Percentiles rank a stretch among this genome's conserved stretches.
These are phyloP conservation scores for Gonatopus flavifemur DNA, from an alignment of 1,140 invertebrate genomes.

Conservation along the genomic window DNA sequence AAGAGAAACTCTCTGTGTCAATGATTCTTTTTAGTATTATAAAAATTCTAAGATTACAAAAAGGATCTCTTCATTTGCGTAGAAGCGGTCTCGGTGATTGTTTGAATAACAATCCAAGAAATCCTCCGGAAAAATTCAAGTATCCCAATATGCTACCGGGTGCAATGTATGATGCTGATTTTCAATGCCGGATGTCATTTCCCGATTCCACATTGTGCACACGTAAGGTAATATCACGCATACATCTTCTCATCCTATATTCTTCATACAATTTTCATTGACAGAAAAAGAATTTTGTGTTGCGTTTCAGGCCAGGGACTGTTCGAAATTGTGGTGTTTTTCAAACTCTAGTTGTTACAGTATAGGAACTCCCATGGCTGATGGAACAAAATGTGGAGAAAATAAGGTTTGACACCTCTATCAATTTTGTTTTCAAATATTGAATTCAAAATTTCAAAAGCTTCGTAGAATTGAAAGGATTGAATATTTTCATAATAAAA, in stretches of 20 bases:
- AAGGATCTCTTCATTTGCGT: too few relatives aligned
- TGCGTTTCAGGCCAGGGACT: conserved; percentile 41
- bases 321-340: conserved; percentile 63
- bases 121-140: conserved; percentile 52
- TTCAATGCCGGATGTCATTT: conserved; percentile 64
- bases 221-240: conserved; percentile 25
- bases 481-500: too few relatives aligned
- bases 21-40: neutral
- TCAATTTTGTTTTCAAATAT: too few relatives aligned
- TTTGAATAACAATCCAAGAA: conserved; percentile 65
- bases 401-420: conserved; percentile 55
- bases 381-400: conserved; percentile 69
- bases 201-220: conserved; percentile 51
- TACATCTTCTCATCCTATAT: neutral
- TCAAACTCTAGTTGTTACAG: conserved; percentile 12
- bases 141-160: conserved; percentile 66
- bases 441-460: neutral
- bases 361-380: conserved; percentile 62
- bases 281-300: neutral
- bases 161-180: conserved; percentile 68
- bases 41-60: too few relatives aligned
- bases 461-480: neutral
- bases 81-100: conserved; percentile 69
- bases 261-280: neutral
- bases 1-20: too few relatives aligned